Base-by-base conservation (phyloP, 1,140 invertebrate genomes). In the Aphis craccivora region DNA sequence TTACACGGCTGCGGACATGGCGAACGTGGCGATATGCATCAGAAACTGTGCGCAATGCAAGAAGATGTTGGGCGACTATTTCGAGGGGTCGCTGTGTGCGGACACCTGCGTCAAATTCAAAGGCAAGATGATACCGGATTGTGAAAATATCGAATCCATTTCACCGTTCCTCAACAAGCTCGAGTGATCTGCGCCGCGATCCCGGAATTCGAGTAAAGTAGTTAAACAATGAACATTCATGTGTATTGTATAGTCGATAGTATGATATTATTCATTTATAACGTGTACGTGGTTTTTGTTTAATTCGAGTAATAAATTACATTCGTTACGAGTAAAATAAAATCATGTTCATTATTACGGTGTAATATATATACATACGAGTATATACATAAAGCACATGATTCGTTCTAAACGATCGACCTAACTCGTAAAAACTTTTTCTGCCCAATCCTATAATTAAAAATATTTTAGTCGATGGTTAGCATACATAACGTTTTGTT, bases 41-140 rank as follows among this genome's bases (percentile, higher is more conserved):
- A 96, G 97, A 94, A 98, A 98, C 95, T 98, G 98, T 94, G 97
- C 97, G 0, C 97, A 98, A 94, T 98, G 98, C 95, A 98, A 97
- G 95, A 97, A 97, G 95, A 98, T 98, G 96, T 97, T 97, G 94
- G 97, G 97, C 0, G 96, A 96, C 0, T 98, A 97, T 95, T 98
- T 98, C 95, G 97, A 98, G 94, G 97, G 97, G 0, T 96, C 97
- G 90, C 96, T 97, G 0, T 98, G 98, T 94, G 98, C 97, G 0
- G 97, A 98, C 94, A 96, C 97, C 93, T 98, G 98, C 94, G 96
- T 98, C 83, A 97, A 97, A 94, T 97, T 97, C 95, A 97, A 97
- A 94, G 97, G 97, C 91, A 97, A 97, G 95, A 96, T 97, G 81
- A 97, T 98, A 84, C 97, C 97, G 0, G 98, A 98, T 94, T 98